Base-by-base conservation (phyloP, 2,797 vertebrate species). In the Rhinophrynus dorsalis region DNA sequence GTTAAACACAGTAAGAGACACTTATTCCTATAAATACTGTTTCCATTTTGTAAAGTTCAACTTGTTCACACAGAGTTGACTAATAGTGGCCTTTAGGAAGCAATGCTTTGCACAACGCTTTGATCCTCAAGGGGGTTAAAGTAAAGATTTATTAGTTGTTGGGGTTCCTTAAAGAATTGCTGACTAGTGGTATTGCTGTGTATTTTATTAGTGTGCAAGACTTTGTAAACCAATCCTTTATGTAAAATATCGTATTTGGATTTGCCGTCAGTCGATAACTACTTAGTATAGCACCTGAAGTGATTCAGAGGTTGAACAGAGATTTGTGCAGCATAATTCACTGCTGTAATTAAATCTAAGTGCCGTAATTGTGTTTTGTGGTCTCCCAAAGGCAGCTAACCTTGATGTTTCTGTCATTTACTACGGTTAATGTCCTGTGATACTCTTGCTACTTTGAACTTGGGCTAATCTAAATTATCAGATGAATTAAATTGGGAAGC, bases 321-420 rank as follows among this genome's bases (percentile, higher is more conserved):
- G 50, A 52, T 52, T 50, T 32, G n/a, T 6, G 50, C 50, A 32
- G 9, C 27, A 52, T 52, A 52, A 52, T 52, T 52, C 10, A 30
- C 50, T 9, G n/a, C 24, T 52, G 50, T 52, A 30, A 52, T 52
- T 30, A 52, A 52, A 30, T 32, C 50, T 17, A 30, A 52, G 50
- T 52, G 18, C 50, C 27, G 27, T 52, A 52, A 52, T 52, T 52
- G 50, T 52, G 50, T 52, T 52, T 17, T 32, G 50, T 52, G 50
- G 50, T 30, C 50, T 52, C 27, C 50, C 50, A 32, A 30, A 52
- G 50, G 50, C 50, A 30, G 50, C 26, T 52, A 52, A 13, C 26
- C 50, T 52, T 52, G 50, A 52, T 52, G 11, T 52, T 52, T 30
- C 27, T 32, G 24, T 52, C 50, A 18, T 30, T 50, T 52, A 30